Base-by-base conservation (phyloP, 64 coral and sea anemone species). In the Dendronephthya gigantea region DNA sequence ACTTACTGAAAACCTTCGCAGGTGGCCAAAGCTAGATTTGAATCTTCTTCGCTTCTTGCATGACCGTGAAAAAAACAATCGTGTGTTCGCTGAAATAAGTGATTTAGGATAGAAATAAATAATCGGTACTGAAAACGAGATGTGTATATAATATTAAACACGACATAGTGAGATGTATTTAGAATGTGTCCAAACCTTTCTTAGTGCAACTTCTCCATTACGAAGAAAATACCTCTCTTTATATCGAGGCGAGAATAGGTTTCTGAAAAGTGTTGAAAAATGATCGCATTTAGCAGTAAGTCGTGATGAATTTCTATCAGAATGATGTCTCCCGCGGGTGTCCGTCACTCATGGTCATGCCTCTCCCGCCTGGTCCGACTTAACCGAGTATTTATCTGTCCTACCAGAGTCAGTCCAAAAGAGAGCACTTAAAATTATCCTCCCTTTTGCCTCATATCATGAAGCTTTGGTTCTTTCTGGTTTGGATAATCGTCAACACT, bases 151-250 rank as follows among this genome's bases (percentile, higher is more conserved):
- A n/a, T n/a, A n/a, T n/a, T n/a, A n/a, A n/a, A n/a, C n/a, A n/a
- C n/a, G n/a, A n/a, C n/a, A n/a, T n/a, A n/a, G n/a, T n/a, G n/a
- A n/a, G n/a, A n/a, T n/a, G n/a, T n/a, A n/a, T n/a, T n/a, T n/a
- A n/a, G n/a, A n/a, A n/a, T n/a, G n/a, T n/a, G n/a, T n/a, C 14
- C 58, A 66, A 22, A 79, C 72, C 72, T 79, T 79, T 79, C 72
- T 79, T 0, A 79, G 14, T 9, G 36, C 12, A 19, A 33, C 7
- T 4, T 79, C 22, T 2, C 72, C 72, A 79, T 79, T 79, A 15
- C 30, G 29, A 34, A 33, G 27, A 35, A 15, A 79, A 39, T 79
- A 79, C 15, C 72, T 34, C 29, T 79, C 72, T 10, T 39, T 34
- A 39, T 79, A 79, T 79, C 36, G 30, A 16, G 72, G 36, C 10